Evolutionary conservation across 1,140 invertebrate genomes (phyloP).

Genomic region (Cydia strobilella): DNA sequence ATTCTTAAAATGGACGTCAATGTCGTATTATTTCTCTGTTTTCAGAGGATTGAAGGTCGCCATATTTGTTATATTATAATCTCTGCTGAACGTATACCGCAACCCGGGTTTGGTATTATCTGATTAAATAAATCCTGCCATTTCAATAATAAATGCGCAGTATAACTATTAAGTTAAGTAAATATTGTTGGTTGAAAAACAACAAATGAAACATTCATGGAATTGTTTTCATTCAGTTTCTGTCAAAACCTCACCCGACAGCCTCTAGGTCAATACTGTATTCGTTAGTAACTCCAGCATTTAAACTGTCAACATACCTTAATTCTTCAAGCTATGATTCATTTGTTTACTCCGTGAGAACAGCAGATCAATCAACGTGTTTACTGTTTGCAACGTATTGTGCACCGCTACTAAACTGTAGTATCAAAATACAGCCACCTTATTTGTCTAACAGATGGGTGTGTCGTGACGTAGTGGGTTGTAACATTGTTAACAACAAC

Average conservation of each 20-base stretch:
- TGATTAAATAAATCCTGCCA: neutral
- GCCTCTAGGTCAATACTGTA: neutral
- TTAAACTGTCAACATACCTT: slow-evolving; percentile 7
- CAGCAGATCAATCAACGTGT: slow-evolving; percentile 3
- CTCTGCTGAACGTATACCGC: neutral
- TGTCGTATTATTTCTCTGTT: too few relatives aligned
- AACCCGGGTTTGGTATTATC: neutral
- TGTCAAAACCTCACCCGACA: neutral
- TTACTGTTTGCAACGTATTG: slow-evolving; percentile 14
- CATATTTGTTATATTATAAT: neutral
- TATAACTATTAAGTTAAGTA: neutral
- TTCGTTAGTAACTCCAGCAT: neutral
- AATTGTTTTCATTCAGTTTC: slow-evolving; percentile 6
- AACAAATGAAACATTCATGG: neutral
- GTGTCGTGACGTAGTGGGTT: slow-evolving; percentile 73
- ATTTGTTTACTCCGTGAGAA: slow-evolving; percentile 1
- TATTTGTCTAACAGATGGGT: slow-evolving; percentile 72
- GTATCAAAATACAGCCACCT: slow-evolving; percentile 48
- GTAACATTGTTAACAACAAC: too few relatives aligned
- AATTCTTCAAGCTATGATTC: neutral
- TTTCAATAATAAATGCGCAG: neutral
- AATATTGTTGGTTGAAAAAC: neutral
- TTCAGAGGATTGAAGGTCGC: neutral
- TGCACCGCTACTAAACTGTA: slow-evolving; percentile 26
- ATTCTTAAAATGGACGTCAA: too few relatives aligned